phyloP scores from a whole-genome alignment of 2,113 vertebrate genomes.

The Vireo altiloquus region DNA sequence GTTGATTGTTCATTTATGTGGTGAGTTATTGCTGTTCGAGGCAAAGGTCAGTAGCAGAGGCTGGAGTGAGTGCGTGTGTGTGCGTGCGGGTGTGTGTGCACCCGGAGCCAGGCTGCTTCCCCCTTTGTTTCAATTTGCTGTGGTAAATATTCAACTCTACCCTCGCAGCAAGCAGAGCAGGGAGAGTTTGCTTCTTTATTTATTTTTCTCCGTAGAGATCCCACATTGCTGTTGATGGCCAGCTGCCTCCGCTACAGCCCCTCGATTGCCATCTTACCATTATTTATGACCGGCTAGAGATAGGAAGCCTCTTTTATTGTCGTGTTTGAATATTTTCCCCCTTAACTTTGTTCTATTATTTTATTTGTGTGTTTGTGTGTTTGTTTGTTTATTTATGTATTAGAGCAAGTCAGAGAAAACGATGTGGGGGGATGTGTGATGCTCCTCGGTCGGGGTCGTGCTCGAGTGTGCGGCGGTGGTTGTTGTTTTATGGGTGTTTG shows the following conservation, averaged over 20 bases:
- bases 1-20: slow-evolving; percentile 95
- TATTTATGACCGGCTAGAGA: slow-evolving; percentile 46
- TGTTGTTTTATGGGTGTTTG: slow-evolving; percentile 56
- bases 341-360: background rate
- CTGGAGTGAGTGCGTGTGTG: slow-evolving; percentile 65
- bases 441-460: background rate
- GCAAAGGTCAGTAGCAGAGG: slow-evolving; percentile 87
- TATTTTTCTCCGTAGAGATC: slow-evolving; percentile 45
- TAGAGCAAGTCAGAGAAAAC: background rate
- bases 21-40: slow-evolving; percentile 89
- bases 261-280: slow-evolving; percentile 31
- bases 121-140: slow-evolving; percentile 77
- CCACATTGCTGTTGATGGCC: slow-evolving; percentile 21
- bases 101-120: slow-evolving; percentile 64
- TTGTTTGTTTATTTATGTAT: background rate
- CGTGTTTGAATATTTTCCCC: background rate
- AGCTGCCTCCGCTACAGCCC: slow-evolving; percentile 25
- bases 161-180: slow-evolving; percentile 24
- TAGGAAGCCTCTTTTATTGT: background rate
- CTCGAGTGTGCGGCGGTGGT: background rate
- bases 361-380: background rate
- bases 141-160: slow-evolving; percentile 51
- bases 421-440: background rate
- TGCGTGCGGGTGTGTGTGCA: slow-evolving; percentile 56
- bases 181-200: slow-evolving; percentile 47